Conservation (phyloP, 2,888 invertebrate genomes). For the Slavum lentiscoides region DNA sequence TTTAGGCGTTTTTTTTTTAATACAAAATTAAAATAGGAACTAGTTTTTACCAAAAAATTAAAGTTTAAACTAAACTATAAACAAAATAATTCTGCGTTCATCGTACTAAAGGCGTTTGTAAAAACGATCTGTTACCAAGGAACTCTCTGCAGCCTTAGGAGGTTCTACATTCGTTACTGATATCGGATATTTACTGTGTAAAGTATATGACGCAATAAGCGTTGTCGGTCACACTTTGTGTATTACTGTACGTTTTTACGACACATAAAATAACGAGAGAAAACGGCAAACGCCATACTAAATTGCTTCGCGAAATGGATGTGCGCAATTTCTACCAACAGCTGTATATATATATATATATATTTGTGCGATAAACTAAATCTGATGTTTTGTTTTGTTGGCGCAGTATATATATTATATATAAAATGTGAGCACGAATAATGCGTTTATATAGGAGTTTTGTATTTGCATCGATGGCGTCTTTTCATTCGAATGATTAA, state of each 20-base stretch:
- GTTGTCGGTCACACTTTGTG: conserved; percentile 6
- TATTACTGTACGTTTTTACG: conserved; percentile 3
- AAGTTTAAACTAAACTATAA: too few species aligned
- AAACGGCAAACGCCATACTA: conserved; percentile 6
- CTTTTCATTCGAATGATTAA: conserved; percentile 27
- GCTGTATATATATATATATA: conserved; percentile 1
- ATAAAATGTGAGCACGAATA: not conserved
- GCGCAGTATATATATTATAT: not conserved
- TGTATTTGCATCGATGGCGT: too few species aligned
- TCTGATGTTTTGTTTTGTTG: conserved; percentile 29
- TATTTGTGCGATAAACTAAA: conserved; percentile 26
- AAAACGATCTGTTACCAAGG: too few species aligned
- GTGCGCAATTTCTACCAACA: not conserved
- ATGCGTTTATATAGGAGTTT: not conserved
- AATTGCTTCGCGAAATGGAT: conserved; percentile 34
- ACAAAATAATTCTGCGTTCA: too few species aligned
- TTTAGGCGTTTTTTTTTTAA: too few species aligned
- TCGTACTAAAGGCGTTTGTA: too few species aligned
- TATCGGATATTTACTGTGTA: too few species aligned
- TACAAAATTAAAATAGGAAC: too few species aligned
- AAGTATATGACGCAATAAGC: not conserved
- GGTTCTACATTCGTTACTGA: too few species aligned
- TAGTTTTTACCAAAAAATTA: too few species aligned
- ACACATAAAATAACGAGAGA: conserved; percentile 22
- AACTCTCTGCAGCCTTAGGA: too few species aligned